Percentiles rank a stretch among this genome's conserved stretches.
phyloP scores from a whole-genome alignment of 2,113 vertebrate genomes.

The Chloropsis cyanopogon region DNA sequence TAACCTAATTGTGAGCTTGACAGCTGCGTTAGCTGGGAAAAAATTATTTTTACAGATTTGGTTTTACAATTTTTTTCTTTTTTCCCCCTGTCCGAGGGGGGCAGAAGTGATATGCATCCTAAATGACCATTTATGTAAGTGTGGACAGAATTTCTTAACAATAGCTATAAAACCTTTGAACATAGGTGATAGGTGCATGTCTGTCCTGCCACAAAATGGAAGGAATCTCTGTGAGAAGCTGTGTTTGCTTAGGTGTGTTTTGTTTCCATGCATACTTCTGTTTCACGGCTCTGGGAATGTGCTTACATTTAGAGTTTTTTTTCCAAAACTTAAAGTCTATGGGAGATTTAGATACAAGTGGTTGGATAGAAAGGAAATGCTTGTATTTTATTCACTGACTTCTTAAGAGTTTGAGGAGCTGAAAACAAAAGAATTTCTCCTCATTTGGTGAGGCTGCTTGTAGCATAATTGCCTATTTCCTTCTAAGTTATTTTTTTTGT shows the following conservation, averaged over 20 bases:
- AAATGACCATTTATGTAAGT: neutral
- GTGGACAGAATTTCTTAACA: neutral
- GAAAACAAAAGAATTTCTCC: neutral
- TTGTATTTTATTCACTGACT: neutral
- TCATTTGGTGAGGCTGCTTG: neutral
- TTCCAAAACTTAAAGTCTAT: neutral
- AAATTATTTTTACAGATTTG: neutral
- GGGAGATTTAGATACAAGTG: neutral
- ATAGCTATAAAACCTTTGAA: neutral
- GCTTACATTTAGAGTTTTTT: neutral
- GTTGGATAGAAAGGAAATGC: neutral
- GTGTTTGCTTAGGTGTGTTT: neutral
- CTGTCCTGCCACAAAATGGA: neutral
- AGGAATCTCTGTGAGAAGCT: neutral
- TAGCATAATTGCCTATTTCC: neutral
- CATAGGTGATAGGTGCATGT: rapidly evolving
- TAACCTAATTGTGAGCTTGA: neutral
- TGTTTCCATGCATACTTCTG: neutral
- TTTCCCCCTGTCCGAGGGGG: rapidly evolving
- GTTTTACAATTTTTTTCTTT: too few relatives aligned
- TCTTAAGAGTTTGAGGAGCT: neutral
- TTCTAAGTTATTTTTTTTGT: neutral
- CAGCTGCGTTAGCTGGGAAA: neutral
- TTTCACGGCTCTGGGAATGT: neutral
- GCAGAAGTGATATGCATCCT: neutral